These are phyloP conservation scores for Manacus vitellinus DNA, from an alignment of 2,113 vertebrate species.

Conservation along the genomic window DNA sequence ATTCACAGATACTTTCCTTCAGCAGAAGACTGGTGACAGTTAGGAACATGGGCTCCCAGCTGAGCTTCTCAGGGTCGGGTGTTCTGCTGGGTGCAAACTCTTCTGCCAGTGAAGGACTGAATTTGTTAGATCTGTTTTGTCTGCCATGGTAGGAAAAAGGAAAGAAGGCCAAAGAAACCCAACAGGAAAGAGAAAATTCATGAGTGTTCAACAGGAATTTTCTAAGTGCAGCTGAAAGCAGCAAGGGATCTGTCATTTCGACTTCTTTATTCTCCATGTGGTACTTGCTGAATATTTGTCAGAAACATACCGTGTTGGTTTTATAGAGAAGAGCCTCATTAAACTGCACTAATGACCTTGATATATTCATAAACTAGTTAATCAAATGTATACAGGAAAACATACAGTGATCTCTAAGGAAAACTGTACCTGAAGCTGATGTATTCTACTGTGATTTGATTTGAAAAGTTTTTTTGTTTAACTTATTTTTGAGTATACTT, in stretches of 20 bases:
- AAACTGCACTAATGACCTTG: neutral
- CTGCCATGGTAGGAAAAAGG: neutral
- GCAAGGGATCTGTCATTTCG: neutral
- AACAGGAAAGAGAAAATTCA: neutral
- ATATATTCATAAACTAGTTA: neutral
- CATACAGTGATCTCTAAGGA: neutral
- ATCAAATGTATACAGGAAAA: neutral
- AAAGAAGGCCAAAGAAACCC: neutral
- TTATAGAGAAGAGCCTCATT: neutral
- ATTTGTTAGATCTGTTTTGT: neutral
- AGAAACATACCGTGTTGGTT: neutral
- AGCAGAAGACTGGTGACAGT: neutral
- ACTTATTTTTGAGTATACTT: neutral
- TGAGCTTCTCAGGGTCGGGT: rapidly evolving
- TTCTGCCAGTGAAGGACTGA: neutral
- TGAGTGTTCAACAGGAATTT: neutral
- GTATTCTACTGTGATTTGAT: neutral
- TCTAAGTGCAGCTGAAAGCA: neutral
- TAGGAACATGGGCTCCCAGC: neutral
- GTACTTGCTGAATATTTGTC: neutral
- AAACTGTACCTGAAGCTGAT: neutral
- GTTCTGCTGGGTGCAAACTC: neutral
- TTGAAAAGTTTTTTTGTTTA: neutral
- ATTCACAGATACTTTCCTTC: neutral
- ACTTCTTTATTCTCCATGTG: neutral